These are phyloP conservation scores for Onthophagus sagittarius DNA, from an alignment of 2,888 invertebrate genomes.

Conservation along the genomic window DNA sequence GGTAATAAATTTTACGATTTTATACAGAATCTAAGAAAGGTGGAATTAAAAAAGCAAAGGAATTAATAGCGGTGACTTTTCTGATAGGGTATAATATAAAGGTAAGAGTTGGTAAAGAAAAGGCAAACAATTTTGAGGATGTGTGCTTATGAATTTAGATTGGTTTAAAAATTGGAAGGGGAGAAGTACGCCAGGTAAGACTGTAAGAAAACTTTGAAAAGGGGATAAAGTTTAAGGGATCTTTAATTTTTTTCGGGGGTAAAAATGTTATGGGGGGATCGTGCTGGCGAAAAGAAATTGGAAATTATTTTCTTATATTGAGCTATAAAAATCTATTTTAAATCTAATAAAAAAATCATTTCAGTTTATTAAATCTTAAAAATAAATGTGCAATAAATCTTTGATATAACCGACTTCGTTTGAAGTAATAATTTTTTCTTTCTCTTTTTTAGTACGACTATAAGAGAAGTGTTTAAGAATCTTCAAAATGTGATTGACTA, in stretches of 20 bases:
- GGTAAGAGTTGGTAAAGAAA: background rate
- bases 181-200: background rate
- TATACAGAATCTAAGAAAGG: background rate
- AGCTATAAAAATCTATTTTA: background rate
- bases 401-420: too few relatives aligned
- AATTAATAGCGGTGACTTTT: too few relatives aligned
- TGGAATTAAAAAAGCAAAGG: background rate
- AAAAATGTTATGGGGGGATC: background rate
- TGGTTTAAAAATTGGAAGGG: constrained; percentile 33
- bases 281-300: background rate
- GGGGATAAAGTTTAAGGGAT: background rate
- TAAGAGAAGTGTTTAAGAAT: too few relatives aligned
- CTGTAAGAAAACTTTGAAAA: background rate
- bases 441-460: too few relatives aligned
- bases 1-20: background rate
- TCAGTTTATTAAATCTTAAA: too few relatives aligned
- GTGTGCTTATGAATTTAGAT: constrained; percentile 49
- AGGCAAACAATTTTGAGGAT: constrained; percentile 10
- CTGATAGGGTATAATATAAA: background rate
- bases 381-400: too few relatives aligned
- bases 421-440: too few relatives aligned
- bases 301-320: background rate
- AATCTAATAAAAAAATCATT: too few relatives aligned
- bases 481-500: too few relatives aligned
- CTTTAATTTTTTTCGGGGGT: constrained; percentile 22